These are phyloP conservation scores for Fistularia tabacaria DNA, from an alignment of 2,797 vertebrate genomes.

Conservation along the genomic window DNA sequence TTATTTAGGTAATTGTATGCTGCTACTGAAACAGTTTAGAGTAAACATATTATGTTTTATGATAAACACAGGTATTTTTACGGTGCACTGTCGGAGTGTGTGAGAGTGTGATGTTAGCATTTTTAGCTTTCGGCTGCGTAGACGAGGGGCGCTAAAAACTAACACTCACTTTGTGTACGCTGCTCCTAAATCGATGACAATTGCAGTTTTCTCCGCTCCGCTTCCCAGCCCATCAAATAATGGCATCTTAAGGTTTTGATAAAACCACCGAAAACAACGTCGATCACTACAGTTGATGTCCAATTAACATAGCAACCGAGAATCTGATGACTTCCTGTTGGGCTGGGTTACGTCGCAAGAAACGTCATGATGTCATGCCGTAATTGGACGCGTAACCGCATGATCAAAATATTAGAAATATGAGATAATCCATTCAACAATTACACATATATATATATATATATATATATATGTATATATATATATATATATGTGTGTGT, in stretches of 20 bases:
- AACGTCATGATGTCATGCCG: conserved; percentile 33
- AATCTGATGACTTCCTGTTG: conserved; percentile 38
- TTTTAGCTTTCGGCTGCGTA: conserved; percentile 9
- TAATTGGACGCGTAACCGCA: conserved; percentile 1
- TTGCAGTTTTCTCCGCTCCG: conserved; percentile 94
- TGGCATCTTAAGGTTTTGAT: conserved; percentile 78
- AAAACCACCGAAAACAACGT: neutral
- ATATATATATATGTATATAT: neutral
- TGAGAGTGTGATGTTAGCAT: conserved; percentile 5
- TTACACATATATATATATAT: no score
- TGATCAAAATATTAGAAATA: conserved; percentile 34
- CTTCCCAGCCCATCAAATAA: conserved; percentile 93
- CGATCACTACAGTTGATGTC: neutral
- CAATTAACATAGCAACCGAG: conserved; percentile 17
- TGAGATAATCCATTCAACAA: neutral
- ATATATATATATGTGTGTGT: neutral
- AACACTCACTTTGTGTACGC: conserved; percentile 94
- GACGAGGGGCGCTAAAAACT: conserved; percentile 16
- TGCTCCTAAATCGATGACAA: conserved; percentile 92
- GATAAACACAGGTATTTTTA: no score
- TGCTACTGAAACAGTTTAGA: no score
- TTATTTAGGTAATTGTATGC: no score
- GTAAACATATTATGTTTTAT: no score
- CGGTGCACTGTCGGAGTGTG: no score
- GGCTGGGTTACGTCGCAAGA: conserved; percentile 34